These are phyloP conservation scores for Eretmochelys imbricata DNA, from an alignment of 2,113 vertebrate genomes.

Conservation along the genomic window DNA sequence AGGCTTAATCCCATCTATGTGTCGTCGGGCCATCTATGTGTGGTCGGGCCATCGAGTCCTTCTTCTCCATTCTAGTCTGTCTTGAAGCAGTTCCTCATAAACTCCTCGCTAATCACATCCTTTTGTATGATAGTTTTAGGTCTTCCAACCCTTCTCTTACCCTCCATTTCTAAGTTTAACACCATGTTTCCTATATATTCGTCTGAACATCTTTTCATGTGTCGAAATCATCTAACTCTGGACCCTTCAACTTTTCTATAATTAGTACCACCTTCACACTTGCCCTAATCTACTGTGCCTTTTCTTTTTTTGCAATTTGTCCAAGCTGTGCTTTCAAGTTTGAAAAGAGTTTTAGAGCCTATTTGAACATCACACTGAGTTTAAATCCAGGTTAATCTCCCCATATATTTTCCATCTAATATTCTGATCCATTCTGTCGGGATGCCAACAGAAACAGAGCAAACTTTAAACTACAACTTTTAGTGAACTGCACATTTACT, in stretches of 20 bases:
- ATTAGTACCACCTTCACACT: background rate
- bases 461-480: background rate
- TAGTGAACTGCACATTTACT: background rate
- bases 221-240: background rate
- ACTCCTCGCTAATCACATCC: no score
- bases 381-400: conserved; percentile 48
- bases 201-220: background rate
- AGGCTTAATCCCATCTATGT: background rate
- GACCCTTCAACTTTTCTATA: background rate
- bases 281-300: background rate
- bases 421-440: conserved; percentile 21
- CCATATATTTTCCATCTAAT: conserved; percentile 16
- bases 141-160: background rate
- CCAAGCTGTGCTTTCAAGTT: conserved; percentile 37
- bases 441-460: background rate
- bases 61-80: no score
- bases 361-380: conserved; percentile 12
- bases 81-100: no score
- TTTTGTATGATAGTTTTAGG: no score
- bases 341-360: conserved; percentile 42
- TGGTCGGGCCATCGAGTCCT: background rate
- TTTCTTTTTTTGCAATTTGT: background rate
- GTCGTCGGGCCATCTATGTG: no score
- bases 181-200: no score
- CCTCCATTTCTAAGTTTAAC: no score